Base-by-base conservation (phyloP, 2,888 invertebrate species). In the Hydraecia micacea region DNA sequence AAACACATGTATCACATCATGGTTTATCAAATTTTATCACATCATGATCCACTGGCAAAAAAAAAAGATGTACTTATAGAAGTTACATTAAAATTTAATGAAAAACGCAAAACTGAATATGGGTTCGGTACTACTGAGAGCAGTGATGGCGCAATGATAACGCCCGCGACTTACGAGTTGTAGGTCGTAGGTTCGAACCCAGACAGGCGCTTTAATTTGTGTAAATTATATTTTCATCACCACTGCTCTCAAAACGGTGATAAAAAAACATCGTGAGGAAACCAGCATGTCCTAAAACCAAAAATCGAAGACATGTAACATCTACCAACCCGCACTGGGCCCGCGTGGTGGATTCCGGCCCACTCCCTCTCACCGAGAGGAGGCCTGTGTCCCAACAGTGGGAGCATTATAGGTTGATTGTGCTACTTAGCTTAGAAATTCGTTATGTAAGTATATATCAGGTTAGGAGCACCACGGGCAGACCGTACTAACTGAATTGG, bases 21-120 rank as follows among this genome's bases (percentile, higher is more conserved):
- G n/a, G n/a, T n/a, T n/a, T n/a, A n/a, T n/a, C n/a, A n/a, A n/a
- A n/a, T n/a, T n/a, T n/a, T n/a, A n/a, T n/a, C n/a, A n/a, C n/a
- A n/a, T n/a, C 46, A 73, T 62, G 69, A 70, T 74, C 86, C 3
- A 66, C 55, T 69, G 28, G 36, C 21, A 60, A n/a, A n/a, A n/a
- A n/a, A n/a, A n/a, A n/a, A n/a, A 58, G 39, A 46, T 60, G 15
- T 25, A n/a, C n/a, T n/a, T n/a, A n/a, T n/a, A 71, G 52, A 73
- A 83, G 71, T 42, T 42, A 67, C 11, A 62, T 60, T 71, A 42
- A 28, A n/a, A 0, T 28, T 18, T 55, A 25, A n/a, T 75, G 6
- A n/a, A 42, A 2, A 18, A 2, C 21, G 15, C 8, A n/a, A 18
- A 49, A 73, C 21, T 73, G 8, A n/a, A 25, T 18, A n/a, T 42